Percentiles rank a stretch among this genome's conserved stretches.
These are phyloP conservation scores for Psephotus haematonotus DNA, from an alignment of 2,113 vertebrate genomes.

Conservation along the genomic window DNA sequence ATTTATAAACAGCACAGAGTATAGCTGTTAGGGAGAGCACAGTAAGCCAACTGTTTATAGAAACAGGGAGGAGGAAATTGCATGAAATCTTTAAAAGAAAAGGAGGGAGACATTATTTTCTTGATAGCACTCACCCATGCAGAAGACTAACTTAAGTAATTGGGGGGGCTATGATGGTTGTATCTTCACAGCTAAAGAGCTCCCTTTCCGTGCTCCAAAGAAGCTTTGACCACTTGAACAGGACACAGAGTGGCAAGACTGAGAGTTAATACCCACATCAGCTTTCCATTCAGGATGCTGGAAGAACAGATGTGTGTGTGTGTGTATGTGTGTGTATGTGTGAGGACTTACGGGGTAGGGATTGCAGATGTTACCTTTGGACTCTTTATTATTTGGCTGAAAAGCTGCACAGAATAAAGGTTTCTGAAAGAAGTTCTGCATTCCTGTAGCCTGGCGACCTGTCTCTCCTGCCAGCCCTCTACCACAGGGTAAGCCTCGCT, in stretches of 20 bases:
- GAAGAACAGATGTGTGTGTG: background rate
- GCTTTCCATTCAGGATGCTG: accelerated
- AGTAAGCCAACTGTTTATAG: background rate
- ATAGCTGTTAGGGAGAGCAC: background rate
- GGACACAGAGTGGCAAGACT: constrained; percentile 70
- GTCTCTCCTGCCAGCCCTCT: background rate
- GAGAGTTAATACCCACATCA: constrained; percentile 59
- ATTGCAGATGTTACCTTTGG: background rate
- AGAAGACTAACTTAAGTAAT: background rate
- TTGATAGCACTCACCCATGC: background rate
- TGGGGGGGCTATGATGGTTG: background rate
- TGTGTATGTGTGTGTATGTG: background rate
- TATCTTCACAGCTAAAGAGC: constrained; percentile 83
- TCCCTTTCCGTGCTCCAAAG: constrained; percentile 89
- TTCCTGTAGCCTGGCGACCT: background rate
- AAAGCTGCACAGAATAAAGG: constrained; percentile 53
- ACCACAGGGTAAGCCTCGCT: background rate
- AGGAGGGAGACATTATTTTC: background rate
- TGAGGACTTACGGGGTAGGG: background rate
- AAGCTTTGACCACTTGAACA: constrained; percentile 87
- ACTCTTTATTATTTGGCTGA: constrained; percentile 41
- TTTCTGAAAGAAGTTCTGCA: constrained; percentile 53
- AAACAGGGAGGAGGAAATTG: constrained; percentile 3
- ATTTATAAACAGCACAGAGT: background rate
- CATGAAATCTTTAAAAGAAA: background rate